phyloP scores from a whole-genome alignment of 2,888 invertebrate species.

The Eupeodes luniger region DNA sequence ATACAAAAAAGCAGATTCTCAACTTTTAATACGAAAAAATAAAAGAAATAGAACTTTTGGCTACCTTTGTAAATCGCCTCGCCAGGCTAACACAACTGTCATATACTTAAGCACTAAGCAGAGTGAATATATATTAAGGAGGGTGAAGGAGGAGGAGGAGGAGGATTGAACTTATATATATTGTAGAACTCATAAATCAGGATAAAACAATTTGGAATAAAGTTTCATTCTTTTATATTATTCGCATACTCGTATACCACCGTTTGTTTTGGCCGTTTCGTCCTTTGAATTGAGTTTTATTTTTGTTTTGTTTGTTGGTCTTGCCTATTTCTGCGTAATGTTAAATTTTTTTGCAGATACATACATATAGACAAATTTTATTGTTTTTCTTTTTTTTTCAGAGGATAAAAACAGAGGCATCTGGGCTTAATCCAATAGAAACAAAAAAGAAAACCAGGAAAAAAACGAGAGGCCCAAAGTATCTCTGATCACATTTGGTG shows the following conservation, averaged over 20 bases:
- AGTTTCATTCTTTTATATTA: constrained; percentile 52
- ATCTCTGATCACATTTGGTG: constrained; percentile 77
- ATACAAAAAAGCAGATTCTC: neutral
- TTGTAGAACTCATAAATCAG: constrained; percentile 72
- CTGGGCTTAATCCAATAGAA: constrained; percentile 59
- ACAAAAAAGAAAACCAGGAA: constrained; percentile 22
- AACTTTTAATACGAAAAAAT: constrained; percentile 22
- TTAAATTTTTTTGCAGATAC: constrained; percentile 59
- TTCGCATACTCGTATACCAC: constrained; percentile 2
- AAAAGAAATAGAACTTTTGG: constrained; percentile 30
- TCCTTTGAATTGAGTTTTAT: constrained; percentile 30
- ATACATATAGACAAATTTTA: constrained; percentile 64
- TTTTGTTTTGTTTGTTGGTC: constrained; percentile 22
- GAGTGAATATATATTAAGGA: too few relatives aligned
- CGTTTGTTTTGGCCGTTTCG: constrained; percentile 21
- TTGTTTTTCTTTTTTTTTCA: constrained; percentile 29
- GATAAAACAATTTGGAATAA: constrained; percentile 75
- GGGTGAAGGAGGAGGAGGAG: constrained; percentile 7
- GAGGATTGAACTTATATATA: constrained; percentile 55
- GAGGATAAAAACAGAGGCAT: constrained; percentile 36
- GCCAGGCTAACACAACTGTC: constrained; percentile 65
- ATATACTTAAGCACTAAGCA: constrained; percentile 56
- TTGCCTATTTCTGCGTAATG: constrained; percentile 54
- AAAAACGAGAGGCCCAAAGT: constrained; percentile 38
- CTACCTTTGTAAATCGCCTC: constrained; percentile 70